Evolutionary conservation across 1,140 invertebrate species (phyloP).

Genomic region (Meloidogyne floridensis): DNA sequence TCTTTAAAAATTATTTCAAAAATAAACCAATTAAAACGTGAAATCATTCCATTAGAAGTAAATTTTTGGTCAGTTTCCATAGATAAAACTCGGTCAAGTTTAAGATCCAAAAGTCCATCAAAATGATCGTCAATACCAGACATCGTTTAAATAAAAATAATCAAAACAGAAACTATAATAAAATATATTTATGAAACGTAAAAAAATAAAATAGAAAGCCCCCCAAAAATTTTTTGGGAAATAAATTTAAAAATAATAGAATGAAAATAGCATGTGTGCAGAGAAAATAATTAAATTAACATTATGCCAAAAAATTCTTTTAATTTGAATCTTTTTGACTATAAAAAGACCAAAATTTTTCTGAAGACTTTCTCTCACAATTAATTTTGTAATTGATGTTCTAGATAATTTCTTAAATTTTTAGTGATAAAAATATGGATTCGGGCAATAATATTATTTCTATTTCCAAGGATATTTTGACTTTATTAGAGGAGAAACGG

Average conservation of each 20-base stretch:
- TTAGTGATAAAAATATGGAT: neutral
- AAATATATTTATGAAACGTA: neutral
- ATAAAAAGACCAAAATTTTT: too few relatives aligned
- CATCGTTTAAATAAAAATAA: neutral
- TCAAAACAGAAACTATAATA: neutral
- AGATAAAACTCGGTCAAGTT: neutral
- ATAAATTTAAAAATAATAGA: too few relatives aligned
- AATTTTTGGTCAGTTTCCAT: slow-evolving; percentile 6
- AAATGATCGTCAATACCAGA: neutral
- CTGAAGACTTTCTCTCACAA: too few relatives aligned
- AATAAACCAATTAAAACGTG: neutral
- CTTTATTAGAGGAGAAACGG: neutral
- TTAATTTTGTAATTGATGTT: too few relatives aligned
- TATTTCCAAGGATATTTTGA: neutral
- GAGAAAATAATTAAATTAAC: too few relatives aligned
- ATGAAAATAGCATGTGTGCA: too few relatives aligned
- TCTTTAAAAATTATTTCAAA: neutral
- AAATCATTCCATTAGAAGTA: neutral
- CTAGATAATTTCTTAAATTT: neutral
- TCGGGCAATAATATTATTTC: neutral
- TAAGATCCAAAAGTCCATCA: neutral
- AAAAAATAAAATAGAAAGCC: neutral
- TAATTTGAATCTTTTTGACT: too few relatives aligned
- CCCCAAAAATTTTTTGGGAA: too few relatives aligned
- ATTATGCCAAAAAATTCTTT: too few relatives aligned